Percentiles rank a stretch among this genome's conserved stretches.
These are phyloP conservation scores for Pimpla rufipes DNA, from an alignment of 2,888 invertebrate species.

Conservation along the genomic window DNA sequence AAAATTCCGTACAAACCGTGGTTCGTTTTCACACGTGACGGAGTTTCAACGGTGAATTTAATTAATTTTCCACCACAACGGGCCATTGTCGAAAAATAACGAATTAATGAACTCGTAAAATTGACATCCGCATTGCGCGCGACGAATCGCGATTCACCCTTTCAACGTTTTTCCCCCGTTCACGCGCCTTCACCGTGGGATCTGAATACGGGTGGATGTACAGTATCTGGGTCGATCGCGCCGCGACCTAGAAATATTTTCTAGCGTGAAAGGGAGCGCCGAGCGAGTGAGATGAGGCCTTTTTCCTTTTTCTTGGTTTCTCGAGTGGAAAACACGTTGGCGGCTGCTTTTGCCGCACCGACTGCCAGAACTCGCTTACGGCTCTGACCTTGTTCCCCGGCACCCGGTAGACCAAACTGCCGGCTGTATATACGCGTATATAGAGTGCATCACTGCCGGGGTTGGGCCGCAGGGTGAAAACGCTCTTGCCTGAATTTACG, in stretches of 20 bases:
- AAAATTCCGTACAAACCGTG: too few species aligned
- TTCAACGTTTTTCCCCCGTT: not conserved
- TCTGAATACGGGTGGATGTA: constrained; percentile 43
- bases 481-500: constrained; percentile 46
- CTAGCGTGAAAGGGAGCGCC: constrained; percentile 59
- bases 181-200: constrained; percentile 1
- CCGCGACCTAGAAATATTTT: constrained; percentile 61
- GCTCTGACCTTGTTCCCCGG: constrained; percentile 58
- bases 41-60: not conserved
- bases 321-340: constrained; percentile 64
- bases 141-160: not conserved
- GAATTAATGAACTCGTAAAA: constrained; percentile 4
- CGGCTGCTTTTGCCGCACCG: constrained; percentile 35
- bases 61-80: constrained; percentile 10
- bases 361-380: constrained; percentile 8
- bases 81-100: not conserved
- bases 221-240: constrained; percentile 62
- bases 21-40: too few species aligned
- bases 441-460: constrained; percentile 24
- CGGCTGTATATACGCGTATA: not conserved
- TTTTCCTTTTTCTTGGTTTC: constrained; percentile 59
- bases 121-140: constrained; percentile 13
- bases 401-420: not conserved
- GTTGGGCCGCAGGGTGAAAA: constrained; percentile 28
- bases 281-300: constrained; percentile 43